These are phyloP conservation scores for Heliothis peltigera DNA, from an alignment of 2,888 invertebrate species.

Conservation along the genomic window DNA sequence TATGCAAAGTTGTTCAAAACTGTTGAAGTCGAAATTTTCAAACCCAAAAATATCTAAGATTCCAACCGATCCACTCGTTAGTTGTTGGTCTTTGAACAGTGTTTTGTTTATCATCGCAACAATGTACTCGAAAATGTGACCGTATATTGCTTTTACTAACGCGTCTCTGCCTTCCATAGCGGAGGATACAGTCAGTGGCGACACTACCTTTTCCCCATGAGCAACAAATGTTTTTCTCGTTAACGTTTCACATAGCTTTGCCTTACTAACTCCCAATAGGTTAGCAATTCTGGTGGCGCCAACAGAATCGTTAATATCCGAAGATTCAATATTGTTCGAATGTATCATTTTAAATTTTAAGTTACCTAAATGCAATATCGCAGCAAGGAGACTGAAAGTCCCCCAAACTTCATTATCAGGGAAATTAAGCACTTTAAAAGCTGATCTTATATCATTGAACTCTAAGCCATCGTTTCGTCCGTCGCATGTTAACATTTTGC, in stretches of 20 bases:
- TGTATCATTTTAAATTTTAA: conserved; percentile 94
- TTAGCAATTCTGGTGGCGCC: conserved; percentile 93
- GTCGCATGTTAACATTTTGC: conserved; percentile 93
- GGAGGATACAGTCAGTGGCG: conserved; percentile 93
- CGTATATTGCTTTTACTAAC: conserved; percentile 97
- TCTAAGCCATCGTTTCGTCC: conserved; percentile 96
- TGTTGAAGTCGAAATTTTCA: conserved; percentile 97
- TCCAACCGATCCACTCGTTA: conserved; percentile 94
- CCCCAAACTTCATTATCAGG: conserved; percentile 95
- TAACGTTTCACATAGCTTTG: conserved; percentile 93
- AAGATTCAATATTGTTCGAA: conserved; percentile 95
- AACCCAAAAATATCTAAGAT: conserved; percentile 99
- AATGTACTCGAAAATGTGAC: conserved; percentile 96
- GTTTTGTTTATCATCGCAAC: conserved; percentile 97
- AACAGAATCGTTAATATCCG: conserved; percentile 93
- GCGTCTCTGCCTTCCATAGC: conserved; percentile 97
- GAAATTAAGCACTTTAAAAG: conserved; percentile 98
- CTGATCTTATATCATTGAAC: conserved; percentile 96
- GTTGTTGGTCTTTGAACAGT: conserved; percentile 92
- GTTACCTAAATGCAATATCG: conserved; percentile 97
- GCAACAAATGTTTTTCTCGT: conserved; percentile 96
- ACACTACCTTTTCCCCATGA: conserved; percentile 95
- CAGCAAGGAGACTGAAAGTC: conserved; percentile 95
- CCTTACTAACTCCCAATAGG: conserved; percentile 92
- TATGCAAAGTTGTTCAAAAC: conserved; percentile 98